Evolutionary conservation across 1,140 invertebrate genomes (phyloP).

Genomic region (Limonius californicus): DNA sequence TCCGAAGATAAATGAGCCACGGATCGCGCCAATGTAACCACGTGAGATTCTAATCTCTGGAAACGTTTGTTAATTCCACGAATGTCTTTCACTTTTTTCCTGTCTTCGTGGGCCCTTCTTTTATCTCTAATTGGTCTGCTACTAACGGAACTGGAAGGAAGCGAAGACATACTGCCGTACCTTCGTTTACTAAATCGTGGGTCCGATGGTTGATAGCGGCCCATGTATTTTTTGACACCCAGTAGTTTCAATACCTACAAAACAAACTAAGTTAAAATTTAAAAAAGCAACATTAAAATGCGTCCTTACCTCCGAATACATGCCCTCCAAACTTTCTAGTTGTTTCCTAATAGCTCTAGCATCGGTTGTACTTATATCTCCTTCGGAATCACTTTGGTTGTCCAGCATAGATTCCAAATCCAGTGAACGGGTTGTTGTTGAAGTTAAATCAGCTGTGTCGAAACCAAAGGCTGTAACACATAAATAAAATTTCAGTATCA

Average conservation of each 20-base stretch:
- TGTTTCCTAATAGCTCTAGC: constrained; percentile 76
- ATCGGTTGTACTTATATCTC: constrained; percentile 72
- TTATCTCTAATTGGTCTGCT: constrained; percentile 67
- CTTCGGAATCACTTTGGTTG: constrained; percentile 64
- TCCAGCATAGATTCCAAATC: constrained; percentile 81
- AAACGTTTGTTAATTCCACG: constrained; percentile 84
- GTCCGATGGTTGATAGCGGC: constrained; percentile 57
- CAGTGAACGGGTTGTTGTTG: constrained; percentile 67
- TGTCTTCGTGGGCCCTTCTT: constrained; percentile 57
- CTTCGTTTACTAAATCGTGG: constrained; percentile 57
- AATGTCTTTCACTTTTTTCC: constrained; percentile 73
- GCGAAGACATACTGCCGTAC: constrained; percentile 49
- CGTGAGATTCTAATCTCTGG: constrained; percentile 86
- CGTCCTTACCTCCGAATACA: constrained; percentile 61
- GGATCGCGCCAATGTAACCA: constrained; percentile 84
- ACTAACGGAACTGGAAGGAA: constrained; percentile 77
- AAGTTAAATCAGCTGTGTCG: constrained; percentile 73
- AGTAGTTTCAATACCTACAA: constrained; percentile 72
- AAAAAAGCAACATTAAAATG: constrained; percentile 12
- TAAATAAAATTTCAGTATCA: too few species aligned
- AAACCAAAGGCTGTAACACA: constrained; percentile 64
- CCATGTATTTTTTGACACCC: constrained; percentile 59
- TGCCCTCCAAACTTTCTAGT: constrained; percentile 79
- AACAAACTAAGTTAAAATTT: constrained; percentile 5
- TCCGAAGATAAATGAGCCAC: constrained; percentile 92